phyloP scores from a whole-genome alignment of 2,797 vertebrate species.

The Bovichtus variegatus region DNA sequence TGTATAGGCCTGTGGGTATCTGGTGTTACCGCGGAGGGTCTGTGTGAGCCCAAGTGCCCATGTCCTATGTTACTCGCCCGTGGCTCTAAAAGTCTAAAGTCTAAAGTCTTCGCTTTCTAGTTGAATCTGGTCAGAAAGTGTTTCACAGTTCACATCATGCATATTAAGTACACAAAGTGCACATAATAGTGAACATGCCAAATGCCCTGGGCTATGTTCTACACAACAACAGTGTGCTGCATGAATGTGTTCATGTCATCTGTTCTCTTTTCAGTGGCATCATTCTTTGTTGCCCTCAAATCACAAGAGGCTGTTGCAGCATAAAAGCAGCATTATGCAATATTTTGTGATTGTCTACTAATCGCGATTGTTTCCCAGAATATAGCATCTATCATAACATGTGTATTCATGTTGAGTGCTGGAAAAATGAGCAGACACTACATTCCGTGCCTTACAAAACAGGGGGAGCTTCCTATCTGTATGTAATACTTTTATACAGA shows the following conservation, averaged over 20 bases:
- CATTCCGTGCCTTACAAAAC: background rate
- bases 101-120: background rate
- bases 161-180: background rate
- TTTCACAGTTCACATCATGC: background rate
- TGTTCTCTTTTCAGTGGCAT: conserved; percentile 12
- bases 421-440: background rate
- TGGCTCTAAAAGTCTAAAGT: too few relatives aligned
- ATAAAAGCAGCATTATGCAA: conserved; percentile 36
- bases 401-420: background rate
- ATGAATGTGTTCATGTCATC: conserved; percentile 20
- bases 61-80: too few relatives aligned
- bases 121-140: background rate
- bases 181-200: background rate
- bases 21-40: background rate
- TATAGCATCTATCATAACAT: background rate
- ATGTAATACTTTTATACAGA: background rate
- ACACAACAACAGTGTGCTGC: background rate
- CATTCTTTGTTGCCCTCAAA: conserved; percentile 21
- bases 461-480: background rate
- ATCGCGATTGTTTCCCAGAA: conserved; percentile 7
- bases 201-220: background rate
- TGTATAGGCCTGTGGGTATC: background rate
- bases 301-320: conserved; percentile 5
- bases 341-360: conserved; percentile 6
- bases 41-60: too few relatives aligned